Evolutionary conservation across 2,888 invertebrate genomes (phyloP).

Genomic region (Conistra vaccinii): DNA sequence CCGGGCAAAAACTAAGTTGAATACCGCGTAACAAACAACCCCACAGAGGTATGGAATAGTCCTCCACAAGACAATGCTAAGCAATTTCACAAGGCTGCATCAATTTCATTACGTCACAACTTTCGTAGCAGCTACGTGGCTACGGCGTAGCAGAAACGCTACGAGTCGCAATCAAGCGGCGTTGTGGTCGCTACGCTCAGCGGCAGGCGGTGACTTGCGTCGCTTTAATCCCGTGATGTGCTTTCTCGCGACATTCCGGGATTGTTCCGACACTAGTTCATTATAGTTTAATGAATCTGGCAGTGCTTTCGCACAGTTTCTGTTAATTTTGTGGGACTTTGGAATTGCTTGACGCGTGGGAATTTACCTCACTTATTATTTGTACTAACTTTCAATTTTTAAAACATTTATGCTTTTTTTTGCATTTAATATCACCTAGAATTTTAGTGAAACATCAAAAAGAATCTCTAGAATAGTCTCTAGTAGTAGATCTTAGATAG

Average conservation of each 20-base stretch:
- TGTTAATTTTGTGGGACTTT: conserved; percentile 21
- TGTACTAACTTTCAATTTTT: neutral
- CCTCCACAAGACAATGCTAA: conserved; percentile 10
- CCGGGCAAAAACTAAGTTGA: neutral
- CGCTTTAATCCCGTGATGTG: conserved; percentile 20
- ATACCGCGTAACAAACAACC: neutral
- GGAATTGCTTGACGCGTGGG: neutral
- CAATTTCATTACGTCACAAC: conserved; percentile 41
- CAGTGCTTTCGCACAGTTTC: conserved; percentile 14
- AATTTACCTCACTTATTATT: neutral
- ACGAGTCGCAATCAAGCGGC: conserved; percentile 56
- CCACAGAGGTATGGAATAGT: neutral
- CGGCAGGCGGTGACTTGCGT: conserved; percentile 44
- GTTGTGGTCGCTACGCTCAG: conserved; percentile 61
- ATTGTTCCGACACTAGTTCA: conserved; percentile 39
- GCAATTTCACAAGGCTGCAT: conserved; percentile 29
- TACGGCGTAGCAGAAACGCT: conserved; percentile 32
- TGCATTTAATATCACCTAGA: neutral
- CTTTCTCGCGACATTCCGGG: conserved; percentile 7
- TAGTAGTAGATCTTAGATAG: neutral
- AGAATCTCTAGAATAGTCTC: no score
- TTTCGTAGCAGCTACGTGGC: conserved; percentile 38
- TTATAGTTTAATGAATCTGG: conserved; percentile 45
- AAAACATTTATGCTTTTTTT: neutral
- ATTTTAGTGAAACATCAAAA: neutral